Evolutionary conservation across 2,797 vertebrate genomes (phyloP).

Genomic region (Microctenopoma steveboyesi): DNA sequence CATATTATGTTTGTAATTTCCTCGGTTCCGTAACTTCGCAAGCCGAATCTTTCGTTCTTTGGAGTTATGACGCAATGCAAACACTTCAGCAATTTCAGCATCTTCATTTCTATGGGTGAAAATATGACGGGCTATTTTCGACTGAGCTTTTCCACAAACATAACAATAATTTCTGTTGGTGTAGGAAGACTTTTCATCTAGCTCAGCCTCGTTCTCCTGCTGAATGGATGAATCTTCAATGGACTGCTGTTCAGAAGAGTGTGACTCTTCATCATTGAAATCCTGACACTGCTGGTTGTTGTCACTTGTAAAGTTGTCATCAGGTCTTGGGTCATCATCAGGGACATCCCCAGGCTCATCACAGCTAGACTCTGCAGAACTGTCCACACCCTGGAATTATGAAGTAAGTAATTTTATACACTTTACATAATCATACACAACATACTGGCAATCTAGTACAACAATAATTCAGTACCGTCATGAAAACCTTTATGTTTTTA

Average conservation of each 20-base stretch:
- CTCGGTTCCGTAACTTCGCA: slow-evolving; percentile 50
- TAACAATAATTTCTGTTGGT: slow-evolving; percentile 62
- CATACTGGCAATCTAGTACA: background rate
- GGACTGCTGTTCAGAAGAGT: background rate
- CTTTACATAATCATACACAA: background rate
- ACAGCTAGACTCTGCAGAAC: slow-evolving; percentile 14
- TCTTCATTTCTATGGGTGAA: slow-evolving; percentile 42
- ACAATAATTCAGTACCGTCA: too few species aligned
- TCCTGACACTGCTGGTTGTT: too few species aligned
- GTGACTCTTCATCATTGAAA: background rate
- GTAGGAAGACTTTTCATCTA: background rate
- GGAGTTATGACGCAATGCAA: slow-evolving; percentile 25
- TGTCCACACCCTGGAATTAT: slow-evolving; percentile 38
- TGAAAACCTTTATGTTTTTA: too few species aligned
- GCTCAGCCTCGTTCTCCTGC: background rate
- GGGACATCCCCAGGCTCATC: slow-evolving; percentile 32
- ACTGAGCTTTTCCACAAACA: slow-evolving; percentile 51
- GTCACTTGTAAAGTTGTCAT: background rate
- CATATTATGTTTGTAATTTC: slow-evolving; percentile 66
- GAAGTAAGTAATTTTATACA: background rate
- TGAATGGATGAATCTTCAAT: background rate
- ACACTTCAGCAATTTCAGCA: slow-evolving; percentile 54
- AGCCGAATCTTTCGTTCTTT: slow-evolving; percentile 30
- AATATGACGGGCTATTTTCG: slow-evolving; percentile 67
- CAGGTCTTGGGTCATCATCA: slow-evolving; percentile 1